Evolutionary conservation across 2,113 vertebrate genomes (phyloP).

Genomic region (Lynx canadensis): DNA sequence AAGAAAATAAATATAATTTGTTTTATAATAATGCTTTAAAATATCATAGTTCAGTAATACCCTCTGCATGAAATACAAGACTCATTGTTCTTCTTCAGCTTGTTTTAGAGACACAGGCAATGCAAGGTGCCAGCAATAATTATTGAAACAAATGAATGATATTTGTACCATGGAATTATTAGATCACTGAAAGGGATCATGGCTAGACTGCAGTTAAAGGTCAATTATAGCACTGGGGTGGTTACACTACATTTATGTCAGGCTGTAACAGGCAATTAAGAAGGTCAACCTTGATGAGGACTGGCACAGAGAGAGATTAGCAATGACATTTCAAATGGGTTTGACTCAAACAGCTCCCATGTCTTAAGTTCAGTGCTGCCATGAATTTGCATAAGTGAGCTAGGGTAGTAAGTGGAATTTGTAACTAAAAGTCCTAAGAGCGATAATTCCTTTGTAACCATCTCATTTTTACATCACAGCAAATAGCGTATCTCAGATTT

Average conservation of each 20-base stretch:
- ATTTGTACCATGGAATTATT: neutral
- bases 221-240: neutral
- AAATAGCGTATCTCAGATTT: neutral
- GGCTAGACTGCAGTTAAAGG: neutral
- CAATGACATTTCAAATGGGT: constrained; percentile 59
- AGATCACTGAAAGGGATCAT: neutral
- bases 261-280: constrained; percentile 13
- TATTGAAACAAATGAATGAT: constrained; percentile 4
- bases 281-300: constrained; percentile 25
- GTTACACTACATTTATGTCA: constrained; percentile 14
- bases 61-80: neutral
- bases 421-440: neutral
- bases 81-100: neutral
- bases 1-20: neutral
- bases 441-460: neutral
- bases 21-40: neutral
- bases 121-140: neutral
- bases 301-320: constrained; percentile 7
- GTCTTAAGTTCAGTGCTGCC: neutral
- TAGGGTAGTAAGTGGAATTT: neutral
- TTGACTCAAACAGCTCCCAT: constrained; percentile 41
- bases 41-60: neutral
- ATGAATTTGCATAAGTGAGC: neutral
- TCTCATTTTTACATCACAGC: neutral
- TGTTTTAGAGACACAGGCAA: neutral